These are phyloP conservation scores for Heliocidaris tuberculata DNA, from an alignment of 35 echinoderm and acorn worm genomes.

Conservation along the genomic window DNA sequence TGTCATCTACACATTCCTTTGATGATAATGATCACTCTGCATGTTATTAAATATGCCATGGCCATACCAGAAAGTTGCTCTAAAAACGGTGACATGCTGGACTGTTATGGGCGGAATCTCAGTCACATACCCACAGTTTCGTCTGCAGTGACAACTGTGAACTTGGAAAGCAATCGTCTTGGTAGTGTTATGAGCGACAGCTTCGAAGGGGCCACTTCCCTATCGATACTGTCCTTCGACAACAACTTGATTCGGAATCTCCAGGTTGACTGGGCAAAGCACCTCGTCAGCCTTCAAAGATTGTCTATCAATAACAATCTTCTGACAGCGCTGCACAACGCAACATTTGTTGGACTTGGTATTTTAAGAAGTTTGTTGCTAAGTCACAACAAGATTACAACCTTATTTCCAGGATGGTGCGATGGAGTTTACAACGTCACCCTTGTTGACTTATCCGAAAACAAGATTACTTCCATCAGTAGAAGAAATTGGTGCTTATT, in stretches of 20 bases:
- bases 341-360: background rate
- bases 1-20: background rate
- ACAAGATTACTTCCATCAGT: background rate
- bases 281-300: background rate
- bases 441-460: background rate
- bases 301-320: background rate
- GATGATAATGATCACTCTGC: background rate
- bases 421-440: background rate
- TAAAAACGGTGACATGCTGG: background rate
- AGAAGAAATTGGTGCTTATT: background rate
- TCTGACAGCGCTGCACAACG: background rate
- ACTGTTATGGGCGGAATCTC: background rate
- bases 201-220: background rate
- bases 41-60: background rate
- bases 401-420: background rate
- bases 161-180: background rate
- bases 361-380: background rate
- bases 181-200: background rate
- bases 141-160: background rate
- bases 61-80: background rate
- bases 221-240: background rate
- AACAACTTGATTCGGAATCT: background rate
- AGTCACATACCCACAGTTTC: background rate
- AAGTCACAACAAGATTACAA: background rate
- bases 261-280: background rate